Evolutionary conservation across 1,140 invertebrate species (phyloP).

Genomic region (Lepeophtheirus salmonis): DNA sequence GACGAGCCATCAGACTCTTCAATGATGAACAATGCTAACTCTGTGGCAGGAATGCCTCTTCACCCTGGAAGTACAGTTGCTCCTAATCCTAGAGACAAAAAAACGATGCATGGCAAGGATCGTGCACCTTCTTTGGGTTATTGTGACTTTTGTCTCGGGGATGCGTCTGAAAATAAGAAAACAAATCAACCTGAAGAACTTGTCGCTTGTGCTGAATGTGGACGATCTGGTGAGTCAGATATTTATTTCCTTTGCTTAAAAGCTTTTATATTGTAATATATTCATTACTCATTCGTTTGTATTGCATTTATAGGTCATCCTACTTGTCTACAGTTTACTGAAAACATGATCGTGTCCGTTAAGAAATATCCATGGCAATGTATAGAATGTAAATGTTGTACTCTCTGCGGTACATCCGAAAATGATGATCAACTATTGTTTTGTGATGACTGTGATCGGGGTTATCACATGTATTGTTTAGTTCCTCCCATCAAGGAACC

Average conservation of each 20-base stretch:
- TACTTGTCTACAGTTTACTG: conserved; percentile 89
- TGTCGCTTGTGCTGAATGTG: conserved; percentile 94
- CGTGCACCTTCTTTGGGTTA: conserved; percentile 37
- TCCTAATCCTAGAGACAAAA: too few species aligned
- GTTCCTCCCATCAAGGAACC: conserved; percentile 76
- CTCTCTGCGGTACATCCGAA: conserved; percentile 92
- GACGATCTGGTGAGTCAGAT: conserved; percentile 69
- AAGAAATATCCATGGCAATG: conserved; percentile 98
- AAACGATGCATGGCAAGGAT: conserved; percentile 5
- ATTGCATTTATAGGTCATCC: conserved; percentile 49
- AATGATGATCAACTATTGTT: conserved; percentile 98
- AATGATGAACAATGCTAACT: too few species aligned
- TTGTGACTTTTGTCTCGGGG: conserved; percentile 96
- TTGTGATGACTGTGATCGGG: conserved; percentile 98
- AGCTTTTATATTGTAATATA: neutral
- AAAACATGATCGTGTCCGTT: conserved; percentile 94
- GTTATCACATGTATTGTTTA: conserved; percentile 98
- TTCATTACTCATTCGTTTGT: neutral
- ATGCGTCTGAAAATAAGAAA: conserved; percentile 85
- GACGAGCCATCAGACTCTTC: neutral
- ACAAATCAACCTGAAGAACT: conserved; percentile 84
- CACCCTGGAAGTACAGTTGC: too few species aligned
- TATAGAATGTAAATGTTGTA: conserved; percentile 99
- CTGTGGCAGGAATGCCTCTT: too few species aligned
- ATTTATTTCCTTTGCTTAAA: too few species aligned